Base-by-base conservation (phyloP, 2,888 invertebrate genomes). In the Pammene fasciana region DNA sequence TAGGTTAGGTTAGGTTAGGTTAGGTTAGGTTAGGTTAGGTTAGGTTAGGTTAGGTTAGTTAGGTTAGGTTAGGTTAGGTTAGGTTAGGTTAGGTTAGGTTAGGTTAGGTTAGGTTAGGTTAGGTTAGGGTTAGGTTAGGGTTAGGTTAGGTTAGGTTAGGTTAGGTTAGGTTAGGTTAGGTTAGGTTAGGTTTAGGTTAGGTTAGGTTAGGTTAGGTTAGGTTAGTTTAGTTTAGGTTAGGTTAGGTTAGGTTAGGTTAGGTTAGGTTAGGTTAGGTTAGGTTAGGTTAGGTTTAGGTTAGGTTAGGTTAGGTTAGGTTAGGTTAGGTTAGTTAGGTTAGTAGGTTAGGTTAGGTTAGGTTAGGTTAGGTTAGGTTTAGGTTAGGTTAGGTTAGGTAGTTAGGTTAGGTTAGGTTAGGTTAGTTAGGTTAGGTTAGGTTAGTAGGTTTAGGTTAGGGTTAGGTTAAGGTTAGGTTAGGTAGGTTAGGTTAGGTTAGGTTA, bases 41-140 rank as follows among this genome's bases (percentile, higher is more conserved):
- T 70, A 59, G 68, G 68, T 68, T 68, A 68, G 65, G 68, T 68
- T 68, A 68, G 68, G 68, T 65, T 68, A 68, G 64, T 68, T 64
- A 65, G 68, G 68, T 68, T 68, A 68, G 68, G 68, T 68, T 68
- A 68, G 62, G 68, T 68, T 68, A 68, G 68, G 64, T 64, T 64
- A 48, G 64, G 64, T 64, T 64, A 48, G 64, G 64, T 64, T 64
- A 48, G 64, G 64, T 64, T 64, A 48, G 64, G 64, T 64, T 64
- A 34, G 50, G 64, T 50, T 64, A 48, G 64, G 64, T 64, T 64
- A 48, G 64, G 64, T 64, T 64, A 48, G 64, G 64, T 64, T 64
- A 48, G 64, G 64, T 64, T 64, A 48, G 64, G 64, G 64, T 26
- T 26, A 26, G 26, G 26, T 26, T 26, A 26, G 26, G 26, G 26